Base-by-base conservation (phyloP, 1,140 invertebrate genomes). In the Zaprionus taronus region DNA sequence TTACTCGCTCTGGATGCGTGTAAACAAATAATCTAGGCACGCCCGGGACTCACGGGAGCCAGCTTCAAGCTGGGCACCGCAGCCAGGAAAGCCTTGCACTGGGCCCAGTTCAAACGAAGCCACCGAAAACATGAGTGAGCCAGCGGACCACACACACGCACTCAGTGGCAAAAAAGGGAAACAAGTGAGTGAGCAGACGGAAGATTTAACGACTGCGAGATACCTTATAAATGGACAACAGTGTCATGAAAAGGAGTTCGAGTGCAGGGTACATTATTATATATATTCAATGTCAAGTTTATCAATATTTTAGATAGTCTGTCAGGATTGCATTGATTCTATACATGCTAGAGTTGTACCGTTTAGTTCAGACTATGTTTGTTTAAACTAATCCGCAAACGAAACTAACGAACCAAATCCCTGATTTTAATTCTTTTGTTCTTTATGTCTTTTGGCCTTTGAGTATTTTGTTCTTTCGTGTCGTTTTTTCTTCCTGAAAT, bases 21-120 rank as follows among this genome's bases (percentile, higher is more conserved):
- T 90, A 91, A 91, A 78, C 90, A 91, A 91, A 91, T 91, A 81
- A 91, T 91, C 90, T 85, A 82, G 81, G 60, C 57, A 67, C 64
- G 58, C 63, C 74, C 65, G 62, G 20, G 14, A 66, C 34, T 34
- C 20, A 36, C 38, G 22, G 14, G 22, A 70, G 53, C 68, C 69
- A 58, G 78, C 26, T 26, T 31, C 26, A 56, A 31, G 53, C n/a
- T 15, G 11, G 56, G 28, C 55, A 34, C 28, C 55, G 9, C 26
- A 20, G 47, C n/a, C 44, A 49, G 31, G 31, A 11, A 31, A 31
- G 31, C 31, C 31, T 31, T 31, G 44, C 9, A 20, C 41, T 47
- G 36, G 49, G 47, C 17, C n/a, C 72, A 90, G 85, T 79, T 89
- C 84, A 89, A 89, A 81, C 85, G 79, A 79, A 90, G 85, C 72